Conservation (phyloP, 2,113 vertebrate species). For the Arothron firmamentum region DNA sequence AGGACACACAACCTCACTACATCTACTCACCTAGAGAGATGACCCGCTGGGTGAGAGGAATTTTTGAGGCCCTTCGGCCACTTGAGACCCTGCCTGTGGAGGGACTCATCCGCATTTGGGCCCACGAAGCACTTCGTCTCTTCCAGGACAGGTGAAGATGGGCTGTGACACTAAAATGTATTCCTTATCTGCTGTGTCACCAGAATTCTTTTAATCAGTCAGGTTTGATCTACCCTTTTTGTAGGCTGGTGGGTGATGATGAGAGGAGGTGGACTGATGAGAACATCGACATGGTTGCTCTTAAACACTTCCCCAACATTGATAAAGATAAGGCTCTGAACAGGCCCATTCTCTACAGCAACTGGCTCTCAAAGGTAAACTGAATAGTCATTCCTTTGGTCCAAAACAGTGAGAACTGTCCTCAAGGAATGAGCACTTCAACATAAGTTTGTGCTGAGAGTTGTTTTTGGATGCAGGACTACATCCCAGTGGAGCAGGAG, state of each 20-base stretch:
- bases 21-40: slow-evolving; percentile 99
- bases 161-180: no score
- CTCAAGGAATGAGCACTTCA: not conserved
- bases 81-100: slow-evolving; percentile 96
- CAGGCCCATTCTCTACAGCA: slow-evolving; percentile 96
- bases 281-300: slow-evolving; percentile 90
- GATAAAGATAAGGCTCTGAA: slow-evolving; percentile 91
- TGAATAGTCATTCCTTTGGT: not conserved
- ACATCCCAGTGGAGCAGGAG: slow-evolving; percentile 97
- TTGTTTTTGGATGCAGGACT: slow-evolving; percentile 78
- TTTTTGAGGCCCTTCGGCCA: slow-evolving; percentile 92
- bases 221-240: not conserved
- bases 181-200: no score
- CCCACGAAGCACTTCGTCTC: slow-evolving; percentile 95
- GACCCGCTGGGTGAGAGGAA: slow-evolving; percentile 96
- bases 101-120: slow-evolving; percentile 97
- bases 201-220: no score
- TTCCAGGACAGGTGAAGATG: slow-evolving; percentile 91
- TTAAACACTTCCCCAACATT: slow-evolving; percentile 98
- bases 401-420: not conserved
- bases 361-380: slow-evolving; percentile 95
- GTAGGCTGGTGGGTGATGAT: slow-evolving; percentile 93
- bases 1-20: slow-evolving; percentile 97
- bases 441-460: not conserved
- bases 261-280: slow-evolving; percentile 99